Conservation (phyloP, 2,113 vertebrate species). For the Phaethornis superciliosus region DNA sequence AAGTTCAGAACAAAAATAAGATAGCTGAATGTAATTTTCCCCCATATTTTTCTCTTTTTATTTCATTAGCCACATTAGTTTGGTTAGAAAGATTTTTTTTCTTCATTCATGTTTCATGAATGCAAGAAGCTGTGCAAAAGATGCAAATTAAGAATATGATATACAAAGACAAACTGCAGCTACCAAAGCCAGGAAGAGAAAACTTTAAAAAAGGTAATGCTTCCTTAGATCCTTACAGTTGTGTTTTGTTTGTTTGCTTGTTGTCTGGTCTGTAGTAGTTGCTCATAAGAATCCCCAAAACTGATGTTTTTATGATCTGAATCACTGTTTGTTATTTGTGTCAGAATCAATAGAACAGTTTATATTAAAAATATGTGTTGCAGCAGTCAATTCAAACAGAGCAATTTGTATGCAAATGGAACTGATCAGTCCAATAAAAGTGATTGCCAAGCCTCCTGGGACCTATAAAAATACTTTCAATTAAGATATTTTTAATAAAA, state of each 20-base stretch:
- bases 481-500: background rate
- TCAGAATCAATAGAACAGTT: slow-evolving; percentile 20
- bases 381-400: slow-evolving; percentile 10
- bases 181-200: background rate
- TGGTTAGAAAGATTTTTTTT: background rate
- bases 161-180: background rate
- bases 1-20: background rate
- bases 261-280: background rate
- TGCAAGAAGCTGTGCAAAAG: background rate
- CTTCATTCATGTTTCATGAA: background rate
- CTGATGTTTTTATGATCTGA: background rate
- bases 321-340: background rate
- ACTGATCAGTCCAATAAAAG: slow-evolving; percentile 39
- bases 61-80: background rate
- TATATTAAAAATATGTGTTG: background rate
- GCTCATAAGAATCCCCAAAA: background rate
- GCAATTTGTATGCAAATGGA: slow-evolving; percentile 33
- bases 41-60: background rate
- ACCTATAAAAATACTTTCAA: slow-evolving; percentile 10
- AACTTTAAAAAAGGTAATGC: background rate
- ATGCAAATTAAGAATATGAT: background rate
- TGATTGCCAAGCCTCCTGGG: background rate
- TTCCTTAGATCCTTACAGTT: background rate
- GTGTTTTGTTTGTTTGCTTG: background rate
- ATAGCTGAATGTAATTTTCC: background rate